Base-by-base conservation (phyloP, 1,140 invertebrate genomes). In the Conus ventricosus region DNA sequence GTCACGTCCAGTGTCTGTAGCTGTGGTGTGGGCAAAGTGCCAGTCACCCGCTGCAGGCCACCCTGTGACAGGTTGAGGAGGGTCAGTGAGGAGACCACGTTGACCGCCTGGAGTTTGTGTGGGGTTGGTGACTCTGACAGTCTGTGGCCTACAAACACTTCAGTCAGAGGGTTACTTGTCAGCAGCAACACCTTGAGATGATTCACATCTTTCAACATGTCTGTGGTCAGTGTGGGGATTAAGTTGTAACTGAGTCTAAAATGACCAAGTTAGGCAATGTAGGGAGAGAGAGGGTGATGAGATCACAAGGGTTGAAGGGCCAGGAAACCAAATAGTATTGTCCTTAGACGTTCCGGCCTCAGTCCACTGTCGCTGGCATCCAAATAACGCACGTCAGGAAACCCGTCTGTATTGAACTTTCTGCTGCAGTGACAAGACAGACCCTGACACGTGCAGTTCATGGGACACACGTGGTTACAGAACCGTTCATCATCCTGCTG, bases 141-240 rank as follows among this genome's bases (percentile, higher is more conserved):
- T 51, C 15, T 11, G 76, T 27, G 17, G 25, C 11, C 15, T 25
- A 15, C 25, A 17, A 80, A 20, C 76, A 80, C 15, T 17, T 51
- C 76, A 80, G 23, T 8, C 17, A 92, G 85, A 7, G 71, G 15
- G 55, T 91, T 90, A 15, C 82, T 75, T 23, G 87, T 39, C 2
- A 90, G 57, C 75, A 39, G 39, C 11, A 91, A 76, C 63, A 57
- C 53, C 54, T 76, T 54, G 3, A 90, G 67, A 54, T 81, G 25
- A 13, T 27, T 53, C 11, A 88, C 53, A 8, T 53, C 20, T 10
- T 11, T 15, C 25, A 80, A 80, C 25, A 8, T 10, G 8, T 0
- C 51, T 10, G 8, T 80, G 5, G 8, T 80, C 8, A 25, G 4
- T 39, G 39, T 20, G 25, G 8, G 25, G 8, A 80, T 5, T 3